A percentile compares a stretch with the other conserved stretches of the same genome.
These are phyloP conservation scores for Nasua narica DNA, from an alignment of 2,797 vertebrate genomes.

Conservation along the genomic window DNA sequence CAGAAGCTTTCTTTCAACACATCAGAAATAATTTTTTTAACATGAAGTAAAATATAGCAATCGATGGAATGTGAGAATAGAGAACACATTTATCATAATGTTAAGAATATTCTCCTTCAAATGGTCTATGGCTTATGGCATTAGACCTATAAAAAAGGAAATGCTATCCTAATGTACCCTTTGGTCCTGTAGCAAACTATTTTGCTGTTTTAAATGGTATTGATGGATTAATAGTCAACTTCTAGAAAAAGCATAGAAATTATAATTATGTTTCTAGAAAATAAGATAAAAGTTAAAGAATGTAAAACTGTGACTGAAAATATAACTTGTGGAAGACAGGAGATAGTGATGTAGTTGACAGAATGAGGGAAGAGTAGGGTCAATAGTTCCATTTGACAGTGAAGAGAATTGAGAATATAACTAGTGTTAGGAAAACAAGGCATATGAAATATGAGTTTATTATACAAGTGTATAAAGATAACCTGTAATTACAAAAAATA, in stretches of 20 bases:
- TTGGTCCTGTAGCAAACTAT: not conserved
- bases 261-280: not conserved
- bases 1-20: not conserved
- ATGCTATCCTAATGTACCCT: not conserved
- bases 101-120: slow-evolving; percentile 28
- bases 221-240: not conserved
- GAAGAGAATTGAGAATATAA: not conserved
- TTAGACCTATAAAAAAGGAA: not conserved
- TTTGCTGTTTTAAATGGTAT: slow-evolving; percentile 5
- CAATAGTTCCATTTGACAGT: not conserved
- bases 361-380: not conserved
- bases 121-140: not conserved
- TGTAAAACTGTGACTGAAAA: not conserved
- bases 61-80: not conserved
- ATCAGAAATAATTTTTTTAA: not conserved
- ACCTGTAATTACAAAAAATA: not conserved
- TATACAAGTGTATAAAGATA: not conserved
- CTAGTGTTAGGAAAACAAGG: not conserved
- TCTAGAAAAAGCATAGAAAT: not conserved
- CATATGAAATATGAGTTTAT: not conserved
- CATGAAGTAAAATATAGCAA: not conserved
- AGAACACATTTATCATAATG: slow-evolving; percentile 4
- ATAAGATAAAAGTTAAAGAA: not conserved
- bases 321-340: not conserved
- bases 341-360: not conserved